A percentile compares a stretch with the other conserved stretches of the same genome.
phyloP scores from a whole-genome alignment of 2,888 invertebrate species.

The Charanyca ferruginea region DNA sequence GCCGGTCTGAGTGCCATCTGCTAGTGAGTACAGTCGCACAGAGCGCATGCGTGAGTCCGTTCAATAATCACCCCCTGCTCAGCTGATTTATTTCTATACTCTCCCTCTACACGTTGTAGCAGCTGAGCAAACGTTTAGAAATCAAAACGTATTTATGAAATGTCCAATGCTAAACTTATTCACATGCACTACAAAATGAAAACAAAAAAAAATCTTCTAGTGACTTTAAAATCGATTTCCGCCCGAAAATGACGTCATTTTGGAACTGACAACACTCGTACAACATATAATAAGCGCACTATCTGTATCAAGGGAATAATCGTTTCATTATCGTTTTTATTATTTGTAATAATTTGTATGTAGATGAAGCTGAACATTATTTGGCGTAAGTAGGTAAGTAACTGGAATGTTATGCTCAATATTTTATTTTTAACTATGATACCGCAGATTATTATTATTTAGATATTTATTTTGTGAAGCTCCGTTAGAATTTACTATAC shows the following conservation, averaged over 20 bases:
- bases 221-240: constrained; percentile 44
- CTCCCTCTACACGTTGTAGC: constrained; percentile 15
- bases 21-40: constrained; percentile 51
- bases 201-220: neutral
- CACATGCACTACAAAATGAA: neutral
- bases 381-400: neutral
- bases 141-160: constrained; percentile 14
- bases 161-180: constrained; percentile 11
- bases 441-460: neutral
- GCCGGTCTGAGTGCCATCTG: constrained; percentile 73
- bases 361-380: neutral
- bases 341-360: constrained; percentile 5
- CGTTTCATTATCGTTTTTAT: constrained; percentile 8
- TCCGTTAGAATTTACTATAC: constrained; percentile 28
- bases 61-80: constrained; percentile 82
- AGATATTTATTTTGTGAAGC: neutral
- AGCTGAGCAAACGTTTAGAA: constrained; percentile 30
- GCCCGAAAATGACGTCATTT: constrained; percentile 33
- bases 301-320: constrained; percentile 8
- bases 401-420: constrained; percentile 13
- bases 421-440: too few species aligned
- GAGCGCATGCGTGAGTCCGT: constrained; percentile 85
- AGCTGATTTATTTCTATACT: constrained; percentile 74
- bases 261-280: constrained; percentile 18
- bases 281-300: neutral